These are phyloP conservation scores for Planococcus citri DNA, from an alignment of 1,140 invertebrate genomes.

Conservation along the genomic window DNA sequence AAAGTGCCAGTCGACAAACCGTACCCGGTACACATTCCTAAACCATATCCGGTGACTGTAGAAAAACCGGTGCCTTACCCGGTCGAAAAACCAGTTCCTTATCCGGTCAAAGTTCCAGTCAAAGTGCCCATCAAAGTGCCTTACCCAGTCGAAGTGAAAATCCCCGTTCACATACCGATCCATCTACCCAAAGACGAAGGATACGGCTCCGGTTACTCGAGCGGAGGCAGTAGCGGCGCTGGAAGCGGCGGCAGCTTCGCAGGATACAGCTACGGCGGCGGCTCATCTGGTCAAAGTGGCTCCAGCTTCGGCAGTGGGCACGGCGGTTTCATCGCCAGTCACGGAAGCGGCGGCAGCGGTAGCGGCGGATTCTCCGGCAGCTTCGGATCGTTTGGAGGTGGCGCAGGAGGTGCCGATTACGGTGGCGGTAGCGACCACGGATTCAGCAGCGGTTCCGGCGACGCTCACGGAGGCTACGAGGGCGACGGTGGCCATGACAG, in stretches of 20 bases:
- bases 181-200: slow-evolving; percentile 36
- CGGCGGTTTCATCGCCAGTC: background rate
- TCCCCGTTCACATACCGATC: slow-evolving; percentile 43
- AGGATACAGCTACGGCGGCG: slow-evolving; percentile 28
- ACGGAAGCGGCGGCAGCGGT: slow-evolving; percentile 24
- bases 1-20: slow-evolving; percentile 44
- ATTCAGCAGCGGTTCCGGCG: background rate
- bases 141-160: slow-evolving; percentile 33
- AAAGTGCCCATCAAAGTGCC: slow-evolving; percentile 36
- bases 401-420: background rate
- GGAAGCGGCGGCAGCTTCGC: slow-evolving; percentile 25
- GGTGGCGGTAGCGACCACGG: background rate
- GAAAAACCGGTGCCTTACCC: slow-evolving; percentile 67
- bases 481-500: background rate
- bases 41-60: slow-evolving; percentile 39
- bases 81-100: slow-evolving; percentile 45
- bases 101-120: slow-evolving; percentile 44
- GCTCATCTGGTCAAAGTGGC: background rate
- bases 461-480: too few relatives aligned
- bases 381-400: background rate
- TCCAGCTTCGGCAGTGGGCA: background rate
- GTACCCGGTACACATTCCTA: slow-evolving; percentile 36
- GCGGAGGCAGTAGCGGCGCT: slow-evolving; percentile 22
- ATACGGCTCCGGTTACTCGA: slow-evolving; percentile 21
- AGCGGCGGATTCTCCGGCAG: slow-evolving; percentile 28